A percentile compares a stretch with the other conserved stretches of the same genome.
Conservation (phyloP, 2,888 invertebrate genomes). For the Torymus aiolomorphi region DNA sequence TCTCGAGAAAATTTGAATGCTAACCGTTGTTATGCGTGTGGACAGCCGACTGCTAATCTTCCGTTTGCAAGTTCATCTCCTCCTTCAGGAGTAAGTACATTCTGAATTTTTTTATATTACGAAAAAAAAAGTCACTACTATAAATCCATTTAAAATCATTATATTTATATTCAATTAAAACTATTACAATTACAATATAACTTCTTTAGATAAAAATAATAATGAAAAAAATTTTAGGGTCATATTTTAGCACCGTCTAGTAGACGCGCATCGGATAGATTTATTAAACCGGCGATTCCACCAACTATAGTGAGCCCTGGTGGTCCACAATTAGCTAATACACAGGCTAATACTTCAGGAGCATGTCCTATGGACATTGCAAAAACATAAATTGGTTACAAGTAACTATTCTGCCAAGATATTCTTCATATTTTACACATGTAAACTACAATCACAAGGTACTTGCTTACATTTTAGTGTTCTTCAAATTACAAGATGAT, state of each 20-base stretch:
- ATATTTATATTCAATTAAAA: too few relatives aligned
- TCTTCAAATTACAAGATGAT: slow-evolving; percentile 13
- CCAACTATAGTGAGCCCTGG: slow-evolving; percentile 78
- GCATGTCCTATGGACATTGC: slow-evolving; percentile 75
- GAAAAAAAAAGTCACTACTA: not conserved
- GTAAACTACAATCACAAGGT: slow-evolving; percentile 54
- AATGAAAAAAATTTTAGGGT: slow-evolving; percentile 62
- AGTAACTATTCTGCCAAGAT: slow-evolving; percentile 59
- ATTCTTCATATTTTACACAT: slow-evolving; percentile 62
- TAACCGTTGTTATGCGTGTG: slow-evolving; percentile 85
- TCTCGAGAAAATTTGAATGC: slow-evolving; percentile 76
- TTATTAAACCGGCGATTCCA: slow-evolving; percentile 91
- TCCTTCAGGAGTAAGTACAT: slow-evolving; percentile 71
- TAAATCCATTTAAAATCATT: too few relatives aligned
- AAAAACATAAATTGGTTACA: slow-evolving; percentile 70
- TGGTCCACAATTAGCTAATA: slow-evolving; percentile 69
- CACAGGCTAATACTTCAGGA: slow-evolving; percentile 66
- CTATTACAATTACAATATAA: too few relatives aligned
- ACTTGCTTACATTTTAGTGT: slow-evolving; percentile 50
- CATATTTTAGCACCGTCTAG: slow-evolving; percentile 74
- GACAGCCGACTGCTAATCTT: slow-evolving; percentile 77
- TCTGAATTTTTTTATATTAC: slow-evolving; percentile 16
- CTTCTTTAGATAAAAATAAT: not conserved
- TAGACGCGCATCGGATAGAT: slow-evolving; percentile 86
- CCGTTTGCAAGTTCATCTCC: slow-evolving; percentile 74